A percentile compares a stretch with the other conserved stretches of the same genome.
Conservation (phyloP, 2,888 invertebrate species). For the Drosophila borealis region DNA sequence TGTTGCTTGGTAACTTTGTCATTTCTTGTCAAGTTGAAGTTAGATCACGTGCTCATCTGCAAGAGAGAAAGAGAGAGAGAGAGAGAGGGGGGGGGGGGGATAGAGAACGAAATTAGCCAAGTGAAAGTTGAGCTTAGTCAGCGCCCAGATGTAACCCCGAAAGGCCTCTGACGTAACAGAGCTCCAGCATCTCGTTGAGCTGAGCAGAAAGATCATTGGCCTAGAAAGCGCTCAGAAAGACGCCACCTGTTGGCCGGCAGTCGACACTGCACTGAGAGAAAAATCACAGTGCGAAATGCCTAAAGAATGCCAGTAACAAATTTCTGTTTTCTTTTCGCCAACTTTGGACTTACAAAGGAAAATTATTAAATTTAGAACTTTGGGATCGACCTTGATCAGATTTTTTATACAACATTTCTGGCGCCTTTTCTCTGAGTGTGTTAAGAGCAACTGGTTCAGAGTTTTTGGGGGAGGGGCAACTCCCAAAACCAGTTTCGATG, state of each 20-base stretch:
- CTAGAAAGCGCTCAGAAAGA: constrained; percentile 59
- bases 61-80: constrained; percentile 5
- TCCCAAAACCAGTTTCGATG: constrained; percentile 59
- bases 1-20: constrained; percentile 21
- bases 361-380: no score
- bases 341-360: no score
- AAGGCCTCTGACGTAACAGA: constrained; percentile 63
- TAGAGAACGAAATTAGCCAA: constrained; percentile 29
- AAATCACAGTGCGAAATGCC: background rate
- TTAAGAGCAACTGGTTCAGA: constrained; percentile 48
- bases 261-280: constrained; percentile 20
- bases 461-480: background rate
- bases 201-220: constrained; percentile 68
- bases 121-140: constrained; percentile 50
- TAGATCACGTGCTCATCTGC: constrained; percentile 58
- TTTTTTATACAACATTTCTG: background rate
- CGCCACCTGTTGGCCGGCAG: constrained; percentile 32
- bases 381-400: no score
- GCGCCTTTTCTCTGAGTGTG: background rate
- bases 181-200: constrained; percentile 10
- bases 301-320: no score
- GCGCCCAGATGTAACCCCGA: constrained; percentile 36
- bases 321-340: no score
- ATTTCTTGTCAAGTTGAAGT: constrained; percentile 27
- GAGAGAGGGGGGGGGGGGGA: background rate